Base-by-base conservation (phyloP, 2,113 vertebrate species). In the Leptodactylus fuscus region DNA sequence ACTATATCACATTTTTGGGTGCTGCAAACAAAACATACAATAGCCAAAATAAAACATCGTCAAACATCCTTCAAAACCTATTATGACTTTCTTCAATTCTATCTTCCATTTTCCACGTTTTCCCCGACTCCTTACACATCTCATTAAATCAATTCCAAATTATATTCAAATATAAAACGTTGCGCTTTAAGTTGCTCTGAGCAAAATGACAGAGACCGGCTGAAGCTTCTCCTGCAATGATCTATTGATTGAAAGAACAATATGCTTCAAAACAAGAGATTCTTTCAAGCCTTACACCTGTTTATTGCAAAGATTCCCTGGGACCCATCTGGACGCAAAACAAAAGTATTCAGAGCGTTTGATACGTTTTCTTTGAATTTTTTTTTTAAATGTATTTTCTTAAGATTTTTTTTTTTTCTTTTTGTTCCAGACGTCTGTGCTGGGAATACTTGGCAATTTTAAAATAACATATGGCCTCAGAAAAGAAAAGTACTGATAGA, bases 221-320 rank as follows among this genome's bases (percentile, higher is more conserved):
- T 20, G 55, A 46, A 58, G 38, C 12, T 41, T 81, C 38, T 38
- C 41, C 60, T 55, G 22, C 13, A 27, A 73, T 18, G 34, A 41
- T 82, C 44, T 51, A 82, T 71, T 82, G 81, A 82, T 82, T 82
- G 81, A 82, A 27, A 48, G 81, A 82, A 82, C 81, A 82, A 82
- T 73, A 55, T 41, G 32, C 67, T 55, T 38, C 46, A 55, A 51
- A 73, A 82, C 65, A 82, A 82, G 81, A 18, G 46, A 55, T 82
- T 73, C 81, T 82, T 73, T 60, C 65, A 82, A 70, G 67, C 20
- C 22, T 1, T 82, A 73, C 67, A 82, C 48, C 67, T 82, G 81
- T 82, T 82, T 82, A 73, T 73, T 55, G 18, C 81, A 71, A 73
- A 27, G 67, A 51, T 41, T 41, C 29, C 70, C 46, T 4, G 29